Conservation (phyloP, 2,797 vertebrate genomes). For the Esox masquinongy region DNA sequence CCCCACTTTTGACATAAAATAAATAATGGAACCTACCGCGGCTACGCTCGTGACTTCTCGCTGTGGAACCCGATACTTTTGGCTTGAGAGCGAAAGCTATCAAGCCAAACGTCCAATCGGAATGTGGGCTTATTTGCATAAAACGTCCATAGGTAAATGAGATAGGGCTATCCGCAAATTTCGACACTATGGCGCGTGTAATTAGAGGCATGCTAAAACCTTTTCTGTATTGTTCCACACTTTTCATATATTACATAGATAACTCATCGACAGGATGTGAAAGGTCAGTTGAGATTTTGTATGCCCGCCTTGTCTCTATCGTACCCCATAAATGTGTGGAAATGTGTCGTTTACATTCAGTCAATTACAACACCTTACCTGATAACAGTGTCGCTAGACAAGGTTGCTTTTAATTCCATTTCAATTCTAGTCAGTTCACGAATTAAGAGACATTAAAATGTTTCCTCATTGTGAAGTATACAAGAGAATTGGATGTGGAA, state of each 20-base stretch:
- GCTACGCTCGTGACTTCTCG: conserved; percentile 6
- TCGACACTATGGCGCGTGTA: conserved; percentile 7
- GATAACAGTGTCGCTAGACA: conserved; percentile 8
- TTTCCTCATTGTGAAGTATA: no score
- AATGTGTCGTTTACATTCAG: conserved; percentile 11
- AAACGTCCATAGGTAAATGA: conserved; percentile 1
- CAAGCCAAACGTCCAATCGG: conserved; percentile 38
- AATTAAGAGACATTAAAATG: no score
- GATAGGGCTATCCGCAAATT: neutral
- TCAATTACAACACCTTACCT: conserved; percentile 10
- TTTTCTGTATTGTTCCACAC: neutral
- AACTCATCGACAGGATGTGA: neutral
- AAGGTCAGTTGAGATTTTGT: conserved; percentile 3
- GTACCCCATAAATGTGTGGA: neutral
- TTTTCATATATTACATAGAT: conserved; percentile 2
- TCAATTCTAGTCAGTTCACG: no score
- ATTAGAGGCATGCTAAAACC: neutral
- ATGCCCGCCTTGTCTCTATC: neutral
- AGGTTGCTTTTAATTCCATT: no score
- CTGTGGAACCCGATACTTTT: conserved; percentile 24
- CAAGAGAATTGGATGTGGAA: no score
- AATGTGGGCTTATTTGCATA: conserved; percentile 19
- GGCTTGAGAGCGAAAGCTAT: conserved; percentile 2
- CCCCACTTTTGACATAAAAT: conserved; percentile 23
- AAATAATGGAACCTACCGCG: conserved; percentile 30